phyloP scores from a whole-genome alignment of 2,888 invertebrate species.

The Tinea trinotella region DNA sequence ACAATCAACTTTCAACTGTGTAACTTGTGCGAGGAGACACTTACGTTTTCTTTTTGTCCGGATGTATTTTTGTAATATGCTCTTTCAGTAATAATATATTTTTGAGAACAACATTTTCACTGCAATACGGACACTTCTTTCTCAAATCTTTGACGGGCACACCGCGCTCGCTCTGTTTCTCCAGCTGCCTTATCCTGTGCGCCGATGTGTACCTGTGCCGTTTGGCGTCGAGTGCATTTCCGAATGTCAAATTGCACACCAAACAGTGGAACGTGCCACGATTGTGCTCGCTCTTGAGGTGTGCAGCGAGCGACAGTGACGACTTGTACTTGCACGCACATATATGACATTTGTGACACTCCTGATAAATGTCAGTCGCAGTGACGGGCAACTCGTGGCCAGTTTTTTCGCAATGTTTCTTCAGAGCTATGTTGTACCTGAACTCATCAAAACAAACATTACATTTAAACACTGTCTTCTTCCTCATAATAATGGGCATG shows the following conservation, averaged over 20 bases:
- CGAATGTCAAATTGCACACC: constrained; percentile 76
- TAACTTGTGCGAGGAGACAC: constrained; percentile 27
- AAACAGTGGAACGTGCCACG: constrained; percentile 76
- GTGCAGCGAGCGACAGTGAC: constrained; percentile 77
- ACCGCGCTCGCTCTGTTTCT: constrained; percentile 48
- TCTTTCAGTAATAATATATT: constrained; percentile 73
- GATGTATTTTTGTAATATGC: constrained; percentile 75
- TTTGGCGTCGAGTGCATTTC: constrained; percentile 73
- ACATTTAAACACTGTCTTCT: constrained; percentile 76
- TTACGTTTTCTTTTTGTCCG: constrained; percentile 75
- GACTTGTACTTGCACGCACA: constrained; percentile 76
- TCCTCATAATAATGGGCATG: constrained; percentile 83
- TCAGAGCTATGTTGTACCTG: constrained; percentile 81
- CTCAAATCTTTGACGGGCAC: constrained; percentile 44
- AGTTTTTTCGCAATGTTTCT: constrained; percentile 69
- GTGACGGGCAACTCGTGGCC: constrained; percentile 65
- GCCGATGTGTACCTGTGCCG: constrained; percentile 76
- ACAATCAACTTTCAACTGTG: neutral
- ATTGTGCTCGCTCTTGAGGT: constrained; percentile 75
- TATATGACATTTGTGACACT: constrained; percentile 71
- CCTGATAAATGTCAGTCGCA: constrained; percentile 77
- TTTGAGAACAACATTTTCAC: constrained; percentile 48
- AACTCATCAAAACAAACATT: constrained; percentile 78
- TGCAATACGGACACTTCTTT: constrained; percentile 76
- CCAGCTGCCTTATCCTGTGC: constrained; percentile 75